Percentiles rank a stretch among this genome's conserved stretches.
These are phyloP conservation scores for Tetragonula clypearis DNA, from an alignment of 1,140 invertebrate genomes.

Conservation along the genomic window DNA sequence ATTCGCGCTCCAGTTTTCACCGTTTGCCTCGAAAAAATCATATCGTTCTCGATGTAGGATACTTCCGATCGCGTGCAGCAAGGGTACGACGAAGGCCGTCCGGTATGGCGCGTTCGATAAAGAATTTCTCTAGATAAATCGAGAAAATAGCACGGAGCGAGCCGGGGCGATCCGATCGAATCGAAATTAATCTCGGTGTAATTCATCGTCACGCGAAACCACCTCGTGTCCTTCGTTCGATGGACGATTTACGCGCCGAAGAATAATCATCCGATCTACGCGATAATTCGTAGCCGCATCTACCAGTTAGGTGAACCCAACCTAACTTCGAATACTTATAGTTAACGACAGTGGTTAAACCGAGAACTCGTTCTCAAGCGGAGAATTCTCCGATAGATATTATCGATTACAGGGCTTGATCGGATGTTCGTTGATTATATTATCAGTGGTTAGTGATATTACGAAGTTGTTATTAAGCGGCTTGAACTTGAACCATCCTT, in stretches of 20 bases:
- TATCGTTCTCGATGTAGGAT: conserved; percentile 49
- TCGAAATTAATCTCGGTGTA: background rate
- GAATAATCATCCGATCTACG: background rate
- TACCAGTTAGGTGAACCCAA: background rate
- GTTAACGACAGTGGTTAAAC: background rate
- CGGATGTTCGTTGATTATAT: background rate
- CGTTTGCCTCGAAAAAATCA: conserved; percentile 47
- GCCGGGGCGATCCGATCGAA: background rate
- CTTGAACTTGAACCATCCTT: too few species aligned
- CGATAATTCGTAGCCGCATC: background rate
- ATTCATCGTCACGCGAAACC: background rate
- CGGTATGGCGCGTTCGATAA: too few species aligned
- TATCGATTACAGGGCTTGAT: background rate
- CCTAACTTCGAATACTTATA: background rate
- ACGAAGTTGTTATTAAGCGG: too few species aligned
- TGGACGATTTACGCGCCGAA: background rate
- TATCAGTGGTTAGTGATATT: background rate
- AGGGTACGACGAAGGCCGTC: too few species aligned
- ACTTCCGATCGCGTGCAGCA: conserved; percentile 44
- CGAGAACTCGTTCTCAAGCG: background rate
- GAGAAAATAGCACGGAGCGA: background rate
- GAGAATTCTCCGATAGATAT: background rate
- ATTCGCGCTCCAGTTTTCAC: conserved; percentile 60
- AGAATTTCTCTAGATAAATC: background rate
- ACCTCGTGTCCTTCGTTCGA: background rate